Evolutionary conservation across 2,113 vertebrate genomes (phyloP).

Genomic region (Hassar affinis): DNA sequence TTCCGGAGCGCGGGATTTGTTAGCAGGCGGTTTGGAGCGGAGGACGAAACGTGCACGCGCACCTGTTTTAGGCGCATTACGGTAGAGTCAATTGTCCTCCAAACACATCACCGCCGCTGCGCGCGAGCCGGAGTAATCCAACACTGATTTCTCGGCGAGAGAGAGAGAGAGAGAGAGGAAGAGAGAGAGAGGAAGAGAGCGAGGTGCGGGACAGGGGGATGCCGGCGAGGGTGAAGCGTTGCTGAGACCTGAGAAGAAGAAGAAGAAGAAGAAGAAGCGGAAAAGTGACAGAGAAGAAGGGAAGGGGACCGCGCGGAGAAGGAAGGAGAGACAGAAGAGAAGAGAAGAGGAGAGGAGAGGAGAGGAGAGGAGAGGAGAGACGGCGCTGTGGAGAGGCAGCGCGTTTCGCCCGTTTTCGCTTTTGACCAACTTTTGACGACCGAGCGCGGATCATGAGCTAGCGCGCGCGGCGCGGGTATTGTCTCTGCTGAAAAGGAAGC

Average conservation of each 20-base stretch:
- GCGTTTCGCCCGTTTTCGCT: conserved; percentile 52
- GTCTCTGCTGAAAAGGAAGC: conserved; percentile 71
- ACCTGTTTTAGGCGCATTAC: conserved; percentile 84
- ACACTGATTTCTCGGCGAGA: conserved; percentile 73
- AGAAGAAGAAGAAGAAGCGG: conserved; percentile 59
- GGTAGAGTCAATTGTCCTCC: conserved; percentile 77
- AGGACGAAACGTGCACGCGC: conserved; percentile 59
- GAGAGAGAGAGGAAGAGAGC: conserved; percentile 54
- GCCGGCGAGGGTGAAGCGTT: conserved; percentile 59
- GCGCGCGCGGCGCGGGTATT: conserved; percentile 70
- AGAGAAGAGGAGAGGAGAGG: conserved; percentile 54
- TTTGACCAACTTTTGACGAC: conserved; percentile 70
- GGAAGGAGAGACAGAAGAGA: conserved; percentile 60
- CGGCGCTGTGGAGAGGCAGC: conserved; percentile 68
- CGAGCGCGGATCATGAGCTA: conserved; percentile 64
- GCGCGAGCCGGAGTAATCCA: conserved; percentile 70
- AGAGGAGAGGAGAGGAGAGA: conserved; percentile 56
- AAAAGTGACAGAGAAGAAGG: conserved; percentile 50
- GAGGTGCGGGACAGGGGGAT: conserved; percentile 71
- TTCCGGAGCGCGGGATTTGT: conserved; percentile 33
- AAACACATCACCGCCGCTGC: conserved; percentile 59
- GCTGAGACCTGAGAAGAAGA: conserved; percentile 64
- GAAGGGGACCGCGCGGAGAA: no score
- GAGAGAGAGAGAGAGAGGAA: conserved; percentile 61
- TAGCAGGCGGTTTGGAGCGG: background rate